Base-by-base conservation (phyloP, 2,888 invertebrate species). In the Nasonovia ribisnigri region DNA sequence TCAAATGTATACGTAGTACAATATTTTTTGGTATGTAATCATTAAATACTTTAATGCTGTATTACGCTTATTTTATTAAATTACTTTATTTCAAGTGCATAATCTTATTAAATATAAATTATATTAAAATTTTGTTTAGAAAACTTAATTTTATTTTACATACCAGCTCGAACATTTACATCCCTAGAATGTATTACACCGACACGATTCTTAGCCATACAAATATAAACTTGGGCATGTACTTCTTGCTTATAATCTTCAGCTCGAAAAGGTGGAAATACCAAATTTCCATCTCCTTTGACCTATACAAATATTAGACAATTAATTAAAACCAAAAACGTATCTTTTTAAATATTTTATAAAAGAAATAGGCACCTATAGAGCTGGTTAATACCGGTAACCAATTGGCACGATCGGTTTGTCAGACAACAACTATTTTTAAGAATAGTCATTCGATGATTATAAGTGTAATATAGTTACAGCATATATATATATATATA, bases 111-210 rank as follows among this genome's bases (percentile, higher is more conserved):
- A 46, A 5, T 6, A 86, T 29, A 87, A 4, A 29, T 86, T 29
- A 84, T 43, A 84, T 0, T 26, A 57, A 42, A 60, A 54, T 36
- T 51, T 42, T 84, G 29, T 48, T 91, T 51, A 57, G 13, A 6
- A 13, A 60, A 87, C 87, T 87, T 10, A 60, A 88, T 88, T 11
- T 36, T 1, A n/a, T 11, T 77, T 67, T 43, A 96, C 97, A 97
- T 97, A 99, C 99, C 99, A 96, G 99, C 99, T 96, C 98, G 97
- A 92, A 99, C 98, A 96, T 98, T 98, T 95, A 99, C 98, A 96
- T 98, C 98, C 93, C 98, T 97, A 90, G 99, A 99, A 95, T 98
- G 97, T 95, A 99, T 98, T 67, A 98, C 97, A 95, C 99, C 99
- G 95, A 98, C 98, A 94, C 97, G 97, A 96, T 98, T 99, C 95